phyloP scores from a whole-genome alignment of 2,797 vertebrate species.

The Peromyscus aztecus region DNA sequence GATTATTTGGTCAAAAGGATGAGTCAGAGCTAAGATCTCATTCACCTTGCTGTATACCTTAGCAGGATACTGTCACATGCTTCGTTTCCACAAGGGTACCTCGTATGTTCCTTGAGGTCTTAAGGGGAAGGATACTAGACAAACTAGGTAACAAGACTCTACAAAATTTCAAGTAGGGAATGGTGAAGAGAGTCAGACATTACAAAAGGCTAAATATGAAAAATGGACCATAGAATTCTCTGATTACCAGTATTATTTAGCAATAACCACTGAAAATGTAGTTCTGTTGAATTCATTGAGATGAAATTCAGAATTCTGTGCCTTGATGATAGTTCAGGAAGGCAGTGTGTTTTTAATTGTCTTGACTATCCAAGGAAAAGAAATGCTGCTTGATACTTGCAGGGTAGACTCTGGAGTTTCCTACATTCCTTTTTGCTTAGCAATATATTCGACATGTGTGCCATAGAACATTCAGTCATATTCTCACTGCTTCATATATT shows the following conservation, averaged over 20 bases:
- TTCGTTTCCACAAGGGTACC: background rate
- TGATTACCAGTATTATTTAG: background rate
- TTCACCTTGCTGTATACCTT: accelerated
- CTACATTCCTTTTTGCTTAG: background rate
- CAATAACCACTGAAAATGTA: background rate
- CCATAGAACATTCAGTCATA: background rate
- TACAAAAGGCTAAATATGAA: background rate
- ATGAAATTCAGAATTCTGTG: background rate
- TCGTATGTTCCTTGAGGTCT: too few relatives aligned
- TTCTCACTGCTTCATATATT: background rate
- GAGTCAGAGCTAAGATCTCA: background rate
- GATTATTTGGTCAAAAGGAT: background rate
- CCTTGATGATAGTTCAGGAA: background rate
- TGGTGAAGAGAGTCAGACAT: background rate
- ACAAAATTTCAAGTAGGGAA: background rate
- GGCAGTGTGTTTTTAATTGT: background rate
- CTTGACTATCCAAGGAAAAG: background rate
- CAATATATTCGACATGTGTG: background rate
- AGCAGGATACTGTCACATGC: accelerated
- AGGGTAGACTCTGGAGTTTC: background rate
- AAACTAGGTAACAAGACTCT: background rate
- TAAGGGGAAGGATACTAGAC: background rate
- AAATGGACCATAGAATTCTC: background rate
- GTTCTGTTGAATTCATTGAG: background rate
- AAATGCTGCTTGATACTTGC: background rate